Conservation (phyloP, 2,888 invertebrate species). For the Zygaena filipendulae region DNA sequence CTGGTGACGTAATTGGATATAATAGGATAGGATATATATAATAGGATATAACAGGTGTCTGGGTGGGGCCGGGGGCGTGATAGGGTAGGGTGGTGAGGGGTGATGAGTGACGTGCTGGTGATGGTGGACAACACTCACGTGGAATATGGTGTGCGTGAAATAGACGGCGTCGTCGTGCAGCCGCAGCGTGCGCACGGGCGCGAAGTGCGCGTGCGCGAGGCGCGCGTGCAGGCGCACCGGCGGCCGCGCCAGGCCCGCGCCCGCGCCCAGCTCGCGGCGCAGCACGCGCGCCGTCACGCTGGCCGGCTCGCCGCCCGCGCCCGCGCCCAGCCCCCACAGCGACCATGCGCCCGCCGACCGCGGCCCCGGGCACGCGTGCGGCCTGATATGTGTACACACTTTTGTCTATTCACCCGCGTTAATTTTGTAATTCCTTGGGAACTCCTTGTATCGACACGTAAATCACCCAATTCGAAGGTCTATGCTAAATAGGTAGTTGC, state of each 20-base stretch:
- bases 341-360: constrained; percentile 24
- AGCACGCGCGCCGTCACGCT: constrained; percentile 92
- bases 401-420: too few species aligned
- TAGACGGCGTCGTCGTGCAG: constrained; percentile 70
- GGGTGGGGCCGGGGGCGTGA: too few species aligned
- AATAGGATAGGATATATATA: too few species aligned
- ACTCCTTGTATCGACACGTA: too few species aligned
- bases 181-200: constrained; percentile 47
- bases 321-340: constrained; percentile 22
- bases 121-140: constrained; percentile 38
- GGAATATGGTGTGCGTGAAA: constrained; percentile 81
- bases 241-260: constrained; percentile 35
- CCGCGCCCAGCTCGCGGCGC: constrained; percentile 69
- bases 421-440: too few species aligned
- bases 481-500: too few species aligned
- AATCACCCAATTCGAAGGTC: too few species aligned
- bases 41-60: too few species aligned
- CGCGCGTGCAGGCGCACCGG: constrained; percentile 34
- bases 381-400: too few species aligned
- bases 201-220: constrained; percentile 54
- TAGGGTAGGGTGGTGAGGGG: too few species aligned
- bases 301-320: constrained; percentile 70
- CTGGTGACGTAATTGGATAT: too few species aligned
- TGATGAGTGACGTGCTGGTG: too few species aligned
- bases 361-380: constrained; percentile 94